phyloP scores from a whole-genome alignment of 2,888 invertebrate genomes.

The Tyria jacobaeae region DNA sequence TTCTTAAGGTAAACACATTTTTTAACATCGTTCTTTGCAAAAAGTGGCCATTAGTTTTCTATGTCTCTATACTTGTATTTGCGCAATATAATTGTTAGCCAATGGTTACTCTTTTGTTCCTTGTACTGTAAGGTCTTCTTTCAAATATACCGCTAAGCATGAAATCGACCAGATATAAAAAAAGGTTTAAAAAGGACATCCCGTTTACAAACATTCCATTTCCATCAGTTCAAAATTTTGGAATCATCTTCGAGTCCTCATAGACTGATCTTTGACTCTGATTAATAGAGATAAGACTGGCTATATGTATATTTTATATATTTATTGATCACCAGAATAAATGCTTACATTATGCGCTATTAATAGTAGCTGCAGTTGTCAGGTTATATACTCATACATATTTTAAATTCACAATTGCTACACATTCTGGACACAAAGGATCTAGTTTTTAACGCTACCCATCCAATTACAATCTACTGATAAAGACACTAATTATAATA shows the following conservation, averaged over 20 bases:
- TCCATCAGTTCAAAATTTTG: neutral
- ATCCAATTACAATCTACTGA: slow-evolving; percentile 75
- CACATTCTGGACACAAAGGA: slow-evolving; percentile 58
- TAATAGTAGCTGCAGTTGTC: slow-evolving; percentile 35
- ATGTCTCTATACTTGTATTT: slow-evolving; percentile 61
- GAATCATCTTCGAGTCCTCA: too few species aligned
- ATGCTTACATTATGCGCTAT: slow-evolving; percentile 27
- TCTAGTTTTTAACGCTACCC: slow-evolving; percentile 60
- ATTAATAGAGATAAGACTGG: neutral
- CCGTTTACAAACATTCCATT: neutral
- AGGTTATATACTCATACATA: slow-evolving; percentile 25
- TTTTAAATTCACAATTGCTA: slow-evolving; percentile 37
- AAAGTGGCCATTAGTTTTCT: slow-evolving; percentile 66
- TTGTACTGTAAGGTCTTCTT: slow-evolving; percentile 26
- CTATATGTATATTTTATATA: slow-evolving; percentile 1
- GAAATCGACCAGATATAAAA: slow-evolving; percentile 8
- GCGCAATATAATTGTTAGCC: slow-evolving; percentile 64
- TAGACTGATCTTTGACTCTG: too few species aligned
- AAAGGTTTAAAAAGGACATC: neutral
- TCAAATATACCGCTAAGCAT: slow-evolving; percentile 22
- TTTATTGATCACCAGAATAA: slow-evolving; percentile 3
- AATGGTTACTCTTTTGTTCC: slow-evolving; percentile 53
- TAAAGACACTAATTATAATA: slow-evolving; percentile 79
- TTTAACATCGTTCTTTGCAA: slow-evolving; percentile 71
- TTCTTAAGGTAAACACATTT: slow-evolving; percentile 59